A percentile compares a stretch with the other conserved stretches of the same genome.
Conservation (phyloP, 2,888 invertebrate genomes). For the Erebia palarica region DNA sequence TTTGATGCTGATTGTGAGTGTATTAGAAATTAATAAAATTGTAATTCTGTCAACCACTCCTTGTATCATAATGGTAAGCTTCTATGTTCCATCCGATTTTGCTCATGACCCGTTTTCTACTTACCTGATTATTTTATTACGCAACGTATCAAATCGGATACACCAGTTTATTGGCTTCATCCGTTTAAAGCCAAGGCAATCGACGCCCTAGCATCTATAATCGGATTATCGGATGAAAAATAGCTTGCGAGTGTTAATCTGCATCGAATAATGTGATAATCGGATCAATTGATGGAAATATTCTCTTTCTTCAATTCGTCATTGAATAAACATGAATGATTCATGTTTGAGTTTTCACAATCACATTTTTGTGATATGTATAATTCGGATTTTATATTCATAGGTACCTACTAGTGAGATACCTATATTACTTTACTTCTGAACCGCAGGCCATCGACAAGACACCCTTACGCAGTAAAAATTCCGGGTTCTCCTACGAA, state of each 20-base stretch:
- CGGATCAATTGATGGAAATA: conserved; percentile 4
- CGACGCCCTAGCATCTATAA: conserved; percentile 18
- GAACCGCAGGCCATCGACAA: too few species aligned
- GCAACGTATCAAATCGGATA: conserved; percentile 33
- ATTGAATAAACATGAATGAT: conserved; percentile 13
- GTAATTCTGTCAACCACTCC: neutral
- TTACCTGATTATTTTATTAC: conserved; percentile 22
- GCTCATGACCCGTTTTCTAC: conserved; percentile 16
- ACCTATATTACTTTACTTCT: too few species aligned
- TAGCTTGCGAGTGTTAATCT: conserved; percentile 5
- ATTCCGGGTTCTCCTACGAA: too few species aligned
- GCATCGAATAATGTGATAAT: neutral
- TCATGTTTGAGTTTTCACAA: conserved; percentile 8
- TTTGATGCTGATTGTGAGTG: neutral
- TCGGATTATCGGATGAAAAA: conserved; percentile 24
- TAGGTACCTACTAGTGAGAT: too few species aligned
- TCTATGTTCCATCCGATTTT: neutral
- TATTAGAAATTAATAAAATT: neutral
- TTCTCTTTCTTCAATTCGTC: neutral
- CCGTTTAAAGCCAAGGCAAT: conserved; percentile 32
- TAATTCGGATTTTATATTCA: too few species aligned
- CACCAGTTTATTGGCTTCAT: conserved; percentile 35
- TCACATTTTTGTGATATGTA: neutral
- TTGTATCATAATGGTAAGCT: neutral
- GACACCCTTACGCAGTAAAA: too few species aligned